Conservation (phyloP, 2,113 vertebrate genomes). For the Stictonetta naevosa region DNA sequence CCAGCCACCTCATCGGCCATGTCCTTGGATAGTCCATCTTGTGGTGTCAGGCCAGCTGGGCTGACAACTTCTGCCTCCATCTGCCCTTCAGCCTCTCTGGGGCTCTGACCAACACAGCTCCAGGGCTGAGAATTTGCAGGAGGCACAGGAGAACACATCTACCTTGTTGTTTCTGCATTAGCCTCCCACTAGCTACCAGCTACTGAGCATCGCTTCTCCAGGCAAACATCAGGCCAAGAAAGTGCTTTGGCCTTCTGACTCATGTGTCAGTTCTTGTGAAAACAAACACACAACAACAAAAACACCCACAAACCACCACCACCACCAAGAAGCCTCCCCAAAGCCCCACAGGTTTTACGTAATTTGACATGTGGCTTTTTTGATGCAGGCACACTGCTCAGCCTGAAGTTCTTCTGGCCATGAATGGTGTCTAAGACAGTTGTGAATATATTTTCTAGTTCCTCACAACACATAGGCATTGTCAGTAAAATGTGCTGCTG, state of each 20-base stretch:
- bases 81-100: fast-evolving
- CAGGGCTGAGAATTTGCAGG: neutral
- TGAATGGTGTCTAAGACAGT: neutral
- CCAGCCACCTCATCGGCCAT: neutral
- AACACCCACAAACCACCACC: no score
- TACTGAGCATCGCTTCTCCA: neutral
- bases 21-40: neutral
- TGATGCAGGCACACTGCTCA: neutral
- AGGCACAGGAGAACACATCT: neutral
- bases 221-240: neutral
- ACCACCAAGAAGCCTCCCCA: no score
- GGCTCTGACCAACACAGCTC: neutral
- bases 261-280: neutral
- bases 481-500: neutral
- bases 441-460: neutral
- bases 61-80: neutral
- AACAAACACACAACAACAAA: neutral
- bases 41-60: neutral
- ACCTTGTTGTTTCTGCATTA: neutral
- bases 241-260: neutral
- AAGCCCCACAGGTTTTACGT: neutral
- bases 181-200: neutral
- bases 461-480: neutral
- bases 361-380: neutral
- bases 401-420: neutral